Base-by-base conservation (phyloP, 2,888 invertebrate species). In the Drosophila diplacantha region DNA sequence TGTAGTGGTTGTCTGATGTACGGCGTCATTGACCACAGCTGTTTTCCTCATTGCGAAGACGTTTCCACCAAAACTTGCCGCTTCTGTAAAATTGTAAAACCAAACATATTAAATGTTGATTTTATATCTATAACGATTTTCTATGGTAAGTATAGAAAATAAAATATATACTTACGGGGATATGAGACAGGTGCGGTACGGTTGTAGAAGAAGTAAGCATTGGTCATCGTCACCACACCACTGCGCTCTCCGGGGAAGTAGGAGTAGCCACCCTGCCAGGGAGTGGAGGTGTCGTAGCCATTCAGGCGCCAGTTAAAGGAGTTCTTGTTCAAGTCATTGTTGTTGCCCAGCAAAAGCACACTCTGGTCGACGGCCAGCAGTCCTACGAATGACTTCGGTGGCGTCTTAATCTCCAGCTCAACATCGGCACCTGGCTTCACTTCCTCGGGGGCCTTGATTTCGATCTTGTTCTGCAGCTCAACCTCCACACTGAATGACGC, bases 311-410 rank as follows among this genome's bases (percentile, higher is more conserved):
- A 89, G 34, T 91, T 87, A 0, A 94, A 90, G 78, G 91, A 88
- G 20, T 90, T 88, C 86, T 91, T 85, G 3, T 84, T 85, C 2
- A 91, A 64, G 71, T 90, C 90, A 50, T 88, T 88, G 49, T 94
- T 95, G 31, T 90, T 89, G 82, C 93, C 93, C 39, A 96, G 88
- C 3, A 93, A 85, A 3, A 93, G 86, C 3, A 95, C 94, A 83
- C 94, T 93, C 87, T 96, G 93, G 88, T 98, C 98, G 3, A 96
- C 93, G 0, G 95, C 98, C 71, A 97, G 88, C 8, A 98, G 88
- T 1, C 95, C 97, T 4, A 97, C 93, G 75, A 93, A 93, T 0
- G 98, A 96, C 78, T 96, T 93, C 0, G 96, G 93, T 78, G 93
- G 94, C 0, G 97, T 94, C n/a, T 91, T 90, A 20, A 98, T 93